Percentiles rank a stretch among this genome's conserved stretches.
Conservation (phyloP, 2,888 invertebrate genomes). For the Caenorhabditis macrosperma region DNA sequence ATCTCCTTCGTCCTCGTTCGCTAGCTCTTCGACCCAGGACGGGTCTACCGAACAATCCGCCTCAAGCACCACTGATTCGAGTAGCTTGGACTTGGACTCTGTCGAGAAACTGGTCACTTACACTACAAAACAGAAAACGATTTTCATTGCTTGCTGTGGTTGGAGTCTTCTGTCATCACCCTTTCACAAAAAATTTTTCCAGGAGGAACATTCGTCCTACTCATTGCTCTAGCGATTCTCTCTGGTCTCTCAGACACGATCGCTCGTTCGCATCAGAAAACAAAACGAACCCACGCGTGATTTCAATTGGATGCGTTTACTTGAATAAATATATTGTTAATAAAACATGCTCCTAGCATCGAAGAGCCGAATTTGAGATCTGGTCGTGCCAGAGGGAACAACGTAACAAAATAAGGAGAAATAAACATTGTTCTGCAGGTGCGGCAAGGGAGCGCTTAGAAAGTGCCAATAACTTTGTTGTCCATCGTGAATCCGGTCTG, state of each 20-base stretch:
- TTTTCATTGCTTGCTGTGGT: slow-evolving; percentile 48
- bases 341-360: background rate
- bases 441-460: slow-evolving; percentile 1
- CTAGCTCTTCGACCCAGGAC: background rate
- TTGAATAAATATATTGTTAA: background rate
- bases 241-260: slow-evolving; percentile 59
- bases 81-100: slow-evolving; percentile 9
- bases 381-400: background rate
- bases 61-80: slow-evolving; percentile 8
- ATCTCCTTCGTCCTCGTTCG: slow-evolving; percentile 1
- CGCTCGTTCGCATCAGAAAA: slow-evolving; percentile 45
- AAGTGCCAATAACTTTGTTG: slow-evolving; percentile 17
- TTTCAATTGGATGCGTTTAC: background rate
- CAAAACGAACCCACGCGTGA: slow-evolving; percentile 51
- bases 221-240: slow-evolving; percentile 55
- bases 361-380: slow-evolving; percentile 26
- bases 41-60: background rate
- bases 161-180: background rate
- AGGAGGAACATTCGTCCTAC: slow-evolving; percentile 54
- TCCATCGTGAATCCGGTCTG: slow-evolving; percentile 17
- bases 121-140: slow-evolving; percentile 45
- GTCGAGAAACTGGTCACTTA: slow-evolving; percentile 47
- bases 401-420: background rate
- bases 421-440: background rate
- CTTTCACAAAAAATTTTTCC: background rate